Conservation (phyloP, 1,140 invertebrate genomes). For the Pseudachorutes palmiensis region DNA sequence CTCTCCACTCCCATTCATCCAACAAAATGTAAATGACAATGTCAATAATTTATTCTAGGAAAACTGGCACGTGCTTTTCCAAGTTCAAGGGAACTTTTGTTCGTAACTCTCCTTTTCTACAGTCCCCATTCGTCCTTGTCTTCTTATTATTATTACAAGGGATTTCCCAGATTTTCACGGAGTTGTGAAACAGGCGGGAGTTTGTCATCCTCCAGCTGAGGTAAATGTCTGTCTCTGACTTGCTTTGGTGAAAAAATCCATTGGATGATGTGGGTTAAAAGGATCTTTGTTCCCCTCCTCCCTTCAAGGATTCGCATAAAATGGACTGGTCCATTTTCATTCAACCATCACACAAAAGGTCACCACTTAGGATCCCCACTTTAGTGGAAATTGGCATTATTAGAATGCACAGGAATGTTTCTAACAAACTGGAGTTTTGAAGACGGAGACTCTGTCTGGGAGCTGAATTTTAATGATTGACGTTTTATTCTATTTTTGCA, state of each 20-base stretch:
- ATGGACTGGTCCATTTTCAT: constrained; percentile 37
- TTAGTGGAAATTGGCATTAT: not conserved
- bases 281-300: constrained; percentile 16
- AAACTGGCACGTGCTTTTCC: too few relatives aligned
- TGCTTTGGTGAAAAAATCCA: constrained; percentile 11
- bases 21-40: not conserved
- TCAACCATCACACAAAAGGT: constrained; percentile 23
- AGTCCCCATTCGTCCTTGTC: not conserved
- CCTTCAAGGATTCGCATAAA: constrained; percentile 33
- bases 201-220: too few relatives aligned
- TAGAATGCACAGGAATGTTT: too few relatives aligned
- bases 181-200: too few relatives aligned
- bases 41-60: constrained; percentile 1
- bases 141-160: too few relatives aligned
- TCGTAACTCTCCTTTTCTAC: not conserved
- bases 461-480: constrained; percentile 14
- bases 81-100: not conserved
- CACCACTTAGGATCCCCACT: not conserved
- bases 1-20: not conserved
- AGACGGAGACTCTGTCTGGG: too few relatives aligned
- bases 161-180: too few relatives aligned
- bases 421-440: too few relatives aligned
- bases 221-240: not conserved
- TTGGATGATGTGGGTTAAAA: constrained; percentile 8
- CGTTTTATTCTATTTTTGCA: constrained; percentile 21